Evolutionary conservation across 1,140 invertebrate species (phyloP).

Genomic region (Samia ricini): DNA sequence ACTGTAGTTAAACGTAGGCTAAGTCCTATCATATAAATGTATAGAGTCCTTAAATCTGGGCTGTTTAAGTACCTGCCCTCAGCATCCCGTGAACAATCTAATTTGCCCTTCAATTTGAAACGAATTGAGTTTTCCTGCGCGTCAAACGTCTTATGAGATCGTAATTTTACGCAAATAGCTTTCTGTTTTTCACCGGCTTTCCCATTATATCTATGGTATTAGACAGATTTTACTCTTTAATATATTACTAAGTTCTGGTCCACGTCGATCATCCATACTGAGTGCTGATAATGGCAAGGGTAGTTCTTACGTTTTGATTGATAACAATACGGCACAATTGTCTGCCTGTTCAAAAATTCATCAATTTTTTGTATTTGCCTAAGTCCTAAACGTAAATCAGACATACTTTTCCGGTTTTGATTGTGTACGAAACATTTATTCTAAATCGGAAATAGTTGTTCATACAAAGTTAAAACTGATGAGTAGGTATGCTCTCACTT

Average conservation of each 20-base stretch:
- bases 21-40: background rate
- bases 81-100: conserved; percentile 32
- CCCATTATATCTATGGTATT: conserved; percentile 4
- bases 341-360: too few relatives aligned
- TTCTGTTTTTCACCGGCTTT: conserved; percentile 26
- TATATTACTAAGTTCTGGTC: background rate
- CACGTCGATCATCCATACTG: background rate
- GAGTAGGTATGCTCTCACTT: too few relatives aligned
- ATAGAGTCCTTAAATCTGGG: background rate
- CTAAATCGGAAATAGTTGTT: too few relatives aligned
- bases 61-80: background rate
- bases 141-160: conserved; percentile 57
- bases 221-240: background rate
- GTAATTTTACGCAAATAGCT: conserved; percentile 46
- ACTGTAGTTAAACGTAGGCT: background rate
- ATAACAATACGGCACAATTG: too few relatives aligned
- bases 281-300: too few relatives aligned
- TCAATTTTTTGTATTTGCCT: background rate
- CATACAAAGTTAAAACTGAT: too few relatives aligned
- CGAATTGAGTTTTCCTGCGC: conserved; percentile 55
- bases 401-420: too few relatives aligned
- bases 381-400: background rate
- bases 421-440: too few relatives aligned
- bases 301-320: too few relatives aligned
- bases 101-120: conserved; percentile 55